Base-by-base conservation (phyloP, 2,113 vertebrate species). In the Salvelinus namaycush region DNA sequence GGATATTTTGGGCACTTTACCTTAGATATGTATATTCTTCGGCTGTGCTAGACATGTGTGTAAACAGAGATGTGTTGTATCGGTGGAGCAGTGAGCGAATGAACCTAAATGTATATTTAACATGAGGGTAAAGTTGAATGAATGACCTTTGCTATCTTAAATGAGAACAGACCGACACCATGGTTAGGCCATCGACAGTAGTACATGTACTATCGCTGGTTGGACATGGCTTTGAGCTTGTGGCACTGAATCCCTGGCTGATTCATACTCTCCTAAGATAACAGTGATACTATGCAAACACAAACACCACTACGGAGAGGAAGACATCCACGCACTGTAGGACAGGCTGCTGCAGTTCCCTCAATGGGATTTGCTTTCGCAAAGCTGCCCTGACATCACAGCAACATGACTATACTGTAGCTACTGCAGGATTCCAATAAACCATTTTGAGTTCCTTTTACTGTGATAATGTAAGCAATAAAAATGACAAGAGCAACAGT, bases 391-490 rank as follows among this genome's bases (percentile, higher is more conserved):
- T 62, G 20, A 62, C 59, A 7, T 62, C 54, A 29, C 26, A 60
- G 74, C 75, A 76, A 72, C 75, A 76, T n/a, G n/a, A 62, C 18
- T 8, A 22, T 62, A 62, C 18, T 8, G 7, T 62, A 22, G 59
- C n/a, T 54, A 44, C 9, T 79, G 74, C 51, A 54, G 39, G 39
- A 44, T 44, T 44, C 39, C 39, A 54, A 54, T 54, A 16, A 22
- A 5, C n/a, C 1, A 62, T 62, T 22, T 62, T 5, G 18, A 22
- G 59, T 62, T 62, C 59, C 5, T 62, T 62, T 80, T 82, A 87
- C 78, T 83, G 77, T 83, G 77, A 85, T 64, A 77, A 67, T 68
- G 76, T 81, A 73, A 84, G 87, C 85, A 88, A 88, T 80, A 83
- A 72, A 54, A 79, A 73, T 73, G 16, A 34, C 6, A 14, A 69